Conservation (phyloP, 2,113 vertebrate genomes). For the Ciconia boyciana region DNA sequence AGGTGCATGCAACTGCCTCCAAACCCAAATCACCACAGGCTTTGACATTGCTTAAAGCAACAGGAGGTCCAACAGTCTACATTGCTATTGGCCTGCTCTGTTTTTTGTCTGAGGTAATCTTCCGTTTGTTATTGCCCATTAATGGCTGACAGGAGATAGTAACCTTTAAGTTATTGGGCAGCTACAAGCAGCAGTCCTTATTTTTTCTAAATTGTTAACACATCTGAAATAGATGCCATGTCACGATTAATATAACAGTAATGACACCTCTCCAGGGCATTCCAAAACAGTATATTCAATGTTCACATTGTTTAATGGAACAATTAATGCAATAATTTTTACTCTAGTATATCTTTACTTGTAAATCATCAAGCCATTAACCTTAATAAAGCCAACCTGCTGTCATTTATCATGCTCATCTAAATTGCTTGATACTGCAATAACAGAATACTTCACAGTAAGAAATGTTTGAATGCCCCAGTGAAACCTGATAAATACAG, state of each 20-base stretch:
- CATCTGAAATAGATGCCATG: conserved; percentile 22
- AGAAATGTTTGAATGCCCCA: background rate
- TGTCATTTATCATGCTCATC: conserved; percentile 32
- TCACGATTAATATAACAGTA: conserved; percentile 34
- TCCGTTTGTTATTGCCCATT: background rate
- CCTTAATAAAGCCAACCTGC: conserved; percentile 46
- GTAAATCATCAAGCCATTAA: conserved; percentile 65
- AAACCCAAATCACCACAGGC: background rate
- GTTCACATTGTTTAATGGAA: conserved; percentile 50
- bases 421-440: conserved; percentile 26
- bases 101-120: background rate
- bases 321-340: conserved; percentile 59
- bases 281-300: conserved; percentile 33
- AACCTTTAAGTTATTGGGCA: conserved; percentile 10
- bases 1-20: background rate
- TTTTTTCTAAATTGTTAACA: background rate
- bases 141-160: background rate
- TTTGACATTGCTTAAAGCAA: background rate
- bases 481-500: background rate
- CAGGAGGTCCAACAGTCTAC: background rate
- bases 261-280: conserved; percentile 36
- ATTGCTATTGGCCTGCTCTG: background rate
- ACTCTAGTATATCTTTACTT: conserved; percentile 48
- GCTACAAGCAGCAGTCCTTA: background rate
- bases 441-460: background rate